These are phyloP conservation scores for Limanda limanda DNA, from an alignment of 2,113 vertebrate genomes.

Conservation along the genomic window DNA sequence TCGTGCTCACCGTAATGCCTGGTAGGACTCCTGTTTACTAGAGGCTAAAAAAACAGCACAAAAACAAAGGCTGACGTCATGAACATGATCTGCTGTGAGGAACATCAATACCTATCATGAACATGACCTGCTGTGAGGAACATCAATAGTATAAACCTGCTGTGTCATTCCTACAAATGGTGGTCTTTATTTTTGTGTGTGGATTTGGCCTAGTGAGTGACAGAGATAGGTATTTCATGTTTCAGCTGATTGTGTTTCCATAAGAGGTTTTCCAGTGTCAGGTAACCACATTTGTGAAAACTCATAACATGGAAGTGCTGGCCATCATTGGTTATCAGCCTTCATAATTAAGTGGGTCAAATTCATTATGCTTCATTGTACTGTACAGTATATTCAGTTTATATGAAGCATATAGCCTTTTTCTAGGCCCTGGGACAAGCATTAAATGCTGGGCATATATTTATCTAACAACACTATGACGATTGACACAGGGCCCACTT, in stretches of 20 bases:
- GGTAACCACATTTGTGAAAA: background rate
- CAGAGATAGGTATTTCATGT: background rate
- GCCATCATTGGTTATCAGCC: background rate
- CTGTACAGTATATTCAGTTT: background rate
- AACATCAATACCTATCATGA: conserved; percentile 72
- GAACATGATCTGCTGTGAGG: conserved; percentile 26
- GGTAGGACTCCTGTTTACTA: conserved; percentile 74
- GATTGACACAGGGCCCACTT: no score
- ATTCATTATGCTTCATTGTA: background rate
- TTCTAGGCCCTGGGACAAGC: background rate
- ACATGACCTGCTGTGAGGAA: conserved; percentile 39
- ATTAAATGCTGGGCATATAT: background rate
- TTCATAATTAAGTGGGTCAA: background rate
- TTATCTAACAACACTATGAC: background rate
- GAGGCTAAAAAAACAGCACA: conserved; percentile 49
- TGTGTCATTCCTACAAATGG: background rate
- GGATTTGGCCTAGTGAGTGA: conserved; percentile 11
- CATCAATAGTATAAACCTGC: conserved; percentile 52
- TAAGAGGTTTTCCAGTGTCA: conserved; percentile 22
- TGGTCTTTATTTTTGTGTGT: conserved; percentile 13
- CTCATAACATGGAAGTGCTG: background rate
- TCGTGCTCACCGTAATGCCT: conserved; percentile 63
- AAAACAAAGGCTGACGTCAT: conserved; percentile 69
- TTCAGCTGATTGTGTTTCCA: conserved; percentile 10
- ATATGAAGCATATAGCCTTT: background rate